phyloP scores from a whole-genome alignment of 2,888 invertebrate genomes.

The Lobophora halterata region DNA sequence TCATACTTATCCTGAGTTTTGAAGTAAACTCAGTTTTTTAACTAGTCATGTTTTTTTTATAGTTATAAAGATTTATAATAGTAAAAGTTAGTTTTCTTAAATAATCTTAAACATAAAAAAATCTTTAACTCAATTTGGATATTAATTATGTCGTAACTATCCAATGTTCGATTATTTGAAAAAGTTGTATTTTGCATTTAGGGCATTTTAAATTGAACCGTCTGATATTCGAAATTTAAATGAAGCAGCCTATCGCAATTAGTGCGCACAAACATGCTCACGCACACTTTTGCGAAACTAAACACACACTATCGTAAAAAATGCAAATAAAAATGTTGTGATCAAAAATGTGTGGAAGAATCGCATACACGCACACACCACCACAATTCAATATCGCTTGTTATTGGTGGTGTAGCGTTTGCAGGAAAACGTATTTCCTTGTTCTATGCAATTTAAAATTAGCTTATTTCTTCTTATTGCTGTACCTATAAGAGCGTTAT shows the following conservation, averaged over 20 bases:
- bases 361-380: conserved; percentile 54
- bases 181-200: conserved; percentile 40
- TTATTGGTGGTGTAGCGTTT: conserved; percentile 67
- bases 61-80: too few species aligned
- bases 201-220: conserved; percentile 44
- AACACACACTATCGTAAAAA: conserved; percentile 54
- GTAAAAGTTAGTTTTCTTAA: too few species aligned
- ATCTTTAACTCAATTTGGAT: too few species aligned
- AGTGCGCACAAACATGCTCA: conserved; percentile 49
- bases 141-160: too few species aligned
- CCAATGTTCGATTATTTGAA: too few species aligned
- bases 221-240: conserved; percentile 79
- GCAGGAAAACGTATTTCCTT: conserved; percentile 42
- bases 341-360: conserved; percentile 79
- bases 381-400: conserved; percentile 78
- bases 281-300: conserved; percentile 41
- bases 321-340: conserved; percentile 71
- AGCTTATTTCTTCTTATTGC: not conserved
- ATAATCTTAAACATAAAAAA: too few species aligned
- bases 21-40: too few species aligned
- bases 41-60: too few species aligned
- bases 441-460: conserved; percentile 26
- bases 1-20: not conserved
- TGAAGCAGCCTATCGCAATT: conserved; percentile 80
- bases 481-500: too few species aligned